Percentiles rank a stretch among this genome's conserved stretches.
phyloP scores from a whole-genome alignment of 2,888 invertebrate genomes.

The Nipponacmea schrenckii region DNA sequence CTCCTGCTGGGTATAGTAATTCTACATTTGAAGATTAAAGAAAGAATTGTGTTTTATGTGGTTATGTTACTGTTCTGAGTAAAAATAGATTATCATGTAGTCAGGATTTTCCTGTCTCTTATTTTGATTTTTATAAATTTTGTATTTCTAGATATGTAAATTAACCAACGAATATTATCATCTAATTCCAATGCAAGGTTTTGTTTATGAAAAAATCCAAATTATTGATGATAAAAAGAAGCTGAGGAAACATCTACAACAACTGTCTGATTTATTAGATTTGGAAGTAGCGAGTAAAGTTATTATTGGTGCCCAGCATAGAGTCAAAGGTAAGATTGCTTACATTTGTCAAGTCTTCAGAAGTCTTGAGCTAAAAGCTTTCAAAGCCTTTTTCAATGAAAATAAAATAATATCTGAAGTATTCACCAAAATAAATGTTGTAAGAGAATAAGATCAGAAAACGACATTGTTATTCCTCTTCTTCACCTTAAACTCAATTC shows the following conservation, averaged over 20 bases:
- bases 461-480: no score
- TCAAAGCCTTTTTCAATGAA: no score
- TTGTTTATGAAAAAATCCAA: constrained; percentile 65
- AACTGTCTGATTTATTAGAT: constrained; percentile 66
- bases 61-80: no score
- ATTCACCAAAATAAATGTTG: no score
- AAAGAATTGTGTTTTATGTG: no score
- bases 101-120: neutral
- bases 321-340: constrained; percentile 50
- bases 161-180: constrained; percentile 70
- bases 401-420: no score
- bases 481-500: no score
- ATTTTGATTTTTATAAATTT: neutral
- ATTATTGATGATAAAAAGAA: constrained; percentile 61
- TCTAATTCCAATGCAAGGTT: constrained; percentile 69
- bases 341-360: neutral
- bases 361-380: neutral
- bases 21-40: no score
- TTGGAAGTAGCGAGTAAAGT: constrained; percentile 67
- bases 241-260: constrained; percentile 59
- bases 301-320: constrained; percentile 65
- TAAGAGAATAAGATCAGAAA: no score
- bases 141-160: constrained; percentile 59
- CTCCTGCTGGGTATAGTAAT: neutral
- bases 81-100: no score